Evolutionary conservation across 2,888 invertebrate genomes (phyloP).

Genomic region (Seira ritae): DNA sequence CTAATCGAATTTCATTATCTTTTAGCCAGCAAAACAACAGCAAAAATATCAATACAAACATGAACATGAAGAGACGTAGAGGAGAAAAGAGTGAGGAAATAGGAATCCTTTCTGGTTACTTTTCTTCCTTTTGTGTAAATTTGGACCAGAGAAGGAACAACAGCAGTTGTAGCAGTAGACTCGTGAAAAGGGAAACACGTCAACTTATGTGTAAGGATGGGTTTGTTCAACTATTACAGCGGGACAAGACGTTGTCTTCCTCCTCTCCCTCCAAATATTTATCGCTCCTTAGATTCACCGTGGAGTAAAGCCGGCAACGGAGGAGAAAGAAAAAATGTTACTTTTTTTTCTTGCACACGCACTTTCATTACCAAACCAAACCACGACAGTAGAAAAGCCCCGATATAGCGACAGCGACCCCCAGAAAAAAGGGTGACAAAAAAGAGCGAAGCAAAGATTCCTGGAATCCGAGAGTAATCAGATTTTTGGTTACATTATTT

Average conservation of each 20-base stretch:
- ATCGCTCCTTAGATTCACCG: no score
- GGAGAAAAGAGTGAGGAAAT: not conserved
- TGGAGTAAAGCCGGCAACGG: no score
- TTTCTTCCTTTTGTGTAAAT: not conserved
- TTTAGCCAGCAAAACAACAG: slow-evolving; percentile 55
- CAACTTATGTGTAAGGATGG: no score
- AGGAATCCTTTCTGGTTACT: not conserved
- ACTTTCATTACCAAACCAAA: not conserved
- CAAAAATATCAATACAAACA: slow-evolving; percentile 20
- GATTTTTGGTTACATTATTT: slow-evolving; percentile 9
- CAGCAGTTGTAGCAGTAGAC: no score
- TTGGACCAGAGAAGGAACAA: no score
- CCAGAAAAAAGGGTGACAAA: slow-evolving; percentile 7
- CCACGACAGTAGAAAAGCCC: not conserved
- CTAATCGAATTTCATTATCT: slow-evolving; percentile 74
- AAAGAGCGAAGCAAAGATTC: no score
- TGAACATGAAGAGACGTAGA: not conserved
- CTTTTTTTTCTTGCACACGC: not conserved
- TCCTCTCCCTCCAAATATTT: no score
- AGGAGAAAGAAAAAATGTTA: not conserved
- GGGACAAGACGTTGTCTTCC: not conserved
- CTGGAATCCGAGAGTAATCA: not conserved
- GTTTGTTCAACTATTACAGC: not conserved
- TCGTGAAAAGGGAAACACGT: no score
- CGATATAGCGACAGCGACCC: not conserved